Percentiles rank a stretch among this genome's conserved stretches.
Conservation (phyloP, 2,113 vertebrate genomes). For the Neopipo cinnamomea region DNA sequence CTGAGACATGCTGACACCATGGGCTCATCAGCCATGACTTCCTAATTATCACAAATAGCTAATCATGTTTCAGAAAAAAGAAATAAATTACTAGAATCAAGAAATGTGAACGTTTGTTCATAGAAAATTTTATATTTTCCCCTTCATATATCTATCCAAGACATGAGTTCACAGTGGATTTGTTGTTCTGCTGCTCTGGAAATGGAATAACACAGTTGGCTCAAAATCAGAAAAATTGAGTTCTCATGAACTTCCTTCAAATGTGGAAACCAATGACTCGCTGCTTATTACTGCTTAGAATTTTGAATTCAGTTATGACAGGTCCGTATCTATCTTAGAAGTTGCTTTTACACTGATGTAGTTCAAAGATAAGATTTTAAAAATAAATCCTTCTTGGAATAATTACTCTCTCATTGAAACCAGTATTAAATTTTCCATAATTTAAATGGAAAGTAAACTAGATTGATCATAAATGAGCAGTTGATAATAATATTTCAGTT, state of each 20-base stretch:
- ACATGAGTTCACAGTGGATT: background rate
- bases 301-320: background rate
- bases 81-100: background rate
- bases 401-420: background rate
- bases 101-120: background rate
- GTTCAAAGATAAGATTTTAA: background rate
- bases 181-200: background rate
- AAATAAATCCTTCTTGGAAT: background rate
- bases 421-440: background rate
- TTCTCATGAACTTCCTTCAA: background rate
- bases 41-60: background rate
- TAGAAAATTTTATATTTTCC: background rate
- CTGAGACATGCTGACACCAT: background rate
- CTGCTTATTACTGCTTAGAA: background rate
- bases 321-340: background rate
- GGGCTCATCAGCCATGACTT: background rate
- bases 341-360: background rate
- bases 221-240: background rate
- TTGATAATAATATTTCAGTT: background rate
- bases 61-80: background rate
- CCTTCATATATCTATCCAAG: background rate
- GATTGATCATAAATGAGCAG: background rate
- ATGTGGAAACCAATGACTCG: background rate
- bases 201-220: background rate
- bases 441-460: background rate